phyloP scores from a whole-genome alignment of 1,140 invertebrate species.

The Drosophila nannoptera region DNA sequence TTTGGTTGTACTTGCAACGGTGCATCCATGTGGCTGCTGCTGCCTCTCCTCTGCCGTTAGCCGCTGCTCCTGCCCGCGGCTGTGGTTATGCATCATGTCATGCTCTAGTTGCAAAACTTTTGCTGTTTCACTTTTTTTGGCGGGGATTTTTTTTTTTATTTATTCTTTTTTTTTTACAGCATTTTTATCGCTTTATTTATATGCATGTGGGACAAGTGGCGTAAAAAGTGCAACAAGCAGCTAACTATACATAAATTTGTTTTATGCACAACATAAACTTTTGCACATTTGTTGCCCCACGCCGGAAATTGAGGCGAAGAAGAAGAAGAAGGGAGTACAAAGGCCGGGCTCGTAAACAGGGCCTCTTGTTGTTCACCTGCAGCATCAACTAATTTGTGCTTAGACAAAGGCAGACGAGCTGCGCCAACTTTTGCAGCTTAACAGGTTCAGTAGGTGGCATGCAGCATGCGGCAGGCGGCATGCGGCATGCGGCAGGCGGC shows the following conservation, averaged over 20 bases:
- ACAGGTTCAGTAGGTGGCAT: conserved; percentile 29
- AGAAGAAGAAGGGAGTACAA: background rate
- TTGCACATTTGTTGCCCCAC: conserved; percentile 33
- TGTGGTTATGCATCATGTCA: conserved; percentile 65
- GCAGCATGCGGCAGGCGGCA: conserved; percentile 4
- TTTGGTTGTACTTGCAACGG: conserved; percentile 47
- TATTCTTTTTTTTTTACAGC: conserved; percentile 16
- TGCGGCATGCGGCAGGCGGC: conserved; percentile 43
- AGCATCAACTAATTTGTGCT: conserved; percentile 69
- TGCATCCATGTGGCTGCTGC: conserved; percentile 52
- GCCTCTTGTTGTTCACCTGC: conserved; percentile 38
- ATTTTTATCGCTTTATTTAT: conserved; percentile 68
- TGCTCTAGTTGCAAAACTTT: conserved; percentile 73
- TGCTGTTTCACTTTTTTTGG: conserved; percentile 31
- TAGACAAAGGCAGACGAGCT: conserved; percentile 44
- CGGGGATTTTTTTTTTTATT: background rate
- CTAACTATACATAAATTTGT: conserved; percentile 54
- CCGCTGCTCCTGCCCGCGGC: conserved; percentile 7
- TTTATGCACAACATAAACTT: conserved; percentile 63
- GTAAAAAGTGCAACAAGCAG: conserved; percentile 33
- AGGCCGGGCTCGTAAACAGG: conserved; percentile 24
- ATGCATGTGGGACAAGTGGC: conserved; percentile 67
- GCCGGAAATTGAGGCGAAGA: background rate
- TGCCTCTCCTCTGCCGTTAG: background rate
- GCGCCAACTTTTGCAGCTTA: conserved; percentile 60